A percentile compares a stretch with the other conserved stretches of the same genome.
Evolutionary conservation across 2,797 vertebrate species (phyloP).

Genomic region (Labeo calbasu): DNA sequence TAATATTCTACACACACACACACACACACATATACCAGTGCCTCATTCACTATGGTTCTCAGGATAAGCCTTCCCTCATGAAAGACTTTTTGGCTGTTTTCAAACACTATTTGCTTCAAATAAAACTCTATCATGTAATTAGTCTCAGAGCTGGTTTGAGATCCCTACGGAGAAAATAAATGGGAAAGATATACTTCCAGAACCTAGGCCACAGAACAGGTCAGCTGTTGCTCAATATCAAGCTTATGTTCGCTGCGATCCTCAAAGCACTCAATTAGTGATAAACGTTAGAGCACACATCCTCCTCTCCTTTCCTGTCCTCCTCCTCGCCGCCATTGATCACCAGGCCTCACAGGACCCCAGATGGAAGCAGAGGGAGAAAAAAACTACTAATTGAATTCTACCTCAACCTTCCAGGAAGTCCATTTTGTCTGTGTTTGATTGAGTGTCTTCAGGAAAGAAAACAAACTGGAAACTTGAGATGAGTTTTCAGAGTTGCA

Average conservation of each 20-base stretch:
- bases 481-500: slow-evolving; percentile 38
- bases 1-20: too few relatives aligned
- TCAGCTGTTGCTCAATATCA: slow-evolving; percentile 66
- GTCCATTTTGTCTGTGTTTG: slow-evolving; percentile 66
- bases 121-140: background rate
- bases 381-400: slow-evolving; percentile 74
- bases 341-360: slow-evolving; percentile 72
- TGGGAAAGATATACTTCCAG: background rate
- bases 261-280: slow-evolving; percentile 75
- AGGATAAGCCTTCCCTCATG: background rate
- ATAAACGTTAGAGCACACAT: slow-evolving; percentile 48
- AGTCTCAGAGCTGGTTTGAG: background rate
- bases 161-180: background rate
- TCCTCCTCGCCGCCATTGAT: slow-evolving; percentile 71
- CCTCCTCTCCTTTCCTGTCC: slow-evolving; percentile 50
- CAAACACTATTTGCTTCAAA: background rate
- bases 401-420: slow-evolving; percentile 69
- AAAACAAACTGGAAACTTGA: slow-evolving; percentile 36
- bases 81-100: background rate
- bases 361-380: slow-evolving; percentile 62
- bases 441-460: slow-evolving; percentile 61
- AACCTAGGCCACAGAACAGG: background rate
- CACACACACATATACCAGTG: too few relatives aligned
- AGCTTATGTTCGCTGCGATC: slow-evolving; percentile 69
- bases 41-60: background rate